Conservation (phyloP, 2,797 vertebrate genomes). For the Tauraco hartlaubi region DNA sequence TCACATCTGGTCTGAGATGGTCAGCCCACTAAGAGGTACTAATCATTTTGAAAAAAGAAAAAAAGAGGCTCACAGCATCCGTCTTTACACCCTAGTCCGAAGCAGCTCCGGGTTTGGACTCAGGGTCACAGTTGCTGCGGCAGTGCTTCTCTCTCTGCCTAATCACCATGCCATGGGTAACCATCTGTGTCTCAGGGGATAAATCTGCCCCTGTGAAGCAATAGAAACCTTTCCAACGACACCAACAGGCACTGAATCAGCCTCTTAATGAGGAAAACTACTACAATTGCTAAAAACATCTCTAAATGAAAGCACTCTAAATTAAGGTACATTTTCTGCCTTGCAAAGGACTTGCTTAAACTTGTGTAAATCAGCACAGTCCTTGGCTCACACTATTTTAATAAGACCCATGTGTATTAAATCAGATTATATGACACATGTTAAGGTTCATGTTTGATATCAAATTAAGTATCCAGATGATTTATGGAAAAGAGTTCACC, state of each 20-base stretch:
- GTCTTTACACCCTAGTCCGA: neutral
- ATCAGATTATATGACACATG: constrained; percentile 81
- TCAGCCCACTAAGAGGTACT: neutral
- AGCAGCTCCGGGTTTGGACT: neutral
- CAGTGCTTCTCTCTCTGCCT: neutral
- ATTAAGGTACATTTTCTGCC: constrained; percentile 12
- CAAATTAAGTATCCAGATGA: constrained; percentile 82
- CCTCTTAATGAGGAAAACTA: neutral
- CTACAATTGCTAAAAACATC: neutral
- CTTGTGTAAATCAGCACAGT: constrained; percentile 72
- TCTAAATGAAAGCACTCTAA: neutral
- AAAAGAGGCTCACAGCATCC: neutral
- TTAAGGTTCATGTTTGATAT: constrained; percentile 81
- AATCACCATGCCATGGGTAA: neutral
- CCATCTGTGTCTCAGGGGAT: neutral
- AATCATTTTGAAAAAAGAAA: too few relatives aligned
- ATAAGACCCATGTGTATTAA: constrained; percentile 81
- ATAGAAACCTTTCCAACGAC: neutral
- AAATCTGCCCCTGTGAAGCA: neutral
- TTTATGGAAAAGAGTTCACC: constrained; percentile 79
- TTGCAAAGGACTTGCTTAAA: constrained; percentile 48
- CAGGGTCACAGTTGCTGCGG: neutral
- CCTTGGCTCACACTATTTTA: constrained; percentile 80
- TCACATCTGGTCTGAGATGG: neutral
- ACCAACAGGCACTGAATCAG: neutral